Evolutionary conservation across 2,888 invertebrate species (phyloP).

Genomic region (Lasioglossum marginatum): DNA sequence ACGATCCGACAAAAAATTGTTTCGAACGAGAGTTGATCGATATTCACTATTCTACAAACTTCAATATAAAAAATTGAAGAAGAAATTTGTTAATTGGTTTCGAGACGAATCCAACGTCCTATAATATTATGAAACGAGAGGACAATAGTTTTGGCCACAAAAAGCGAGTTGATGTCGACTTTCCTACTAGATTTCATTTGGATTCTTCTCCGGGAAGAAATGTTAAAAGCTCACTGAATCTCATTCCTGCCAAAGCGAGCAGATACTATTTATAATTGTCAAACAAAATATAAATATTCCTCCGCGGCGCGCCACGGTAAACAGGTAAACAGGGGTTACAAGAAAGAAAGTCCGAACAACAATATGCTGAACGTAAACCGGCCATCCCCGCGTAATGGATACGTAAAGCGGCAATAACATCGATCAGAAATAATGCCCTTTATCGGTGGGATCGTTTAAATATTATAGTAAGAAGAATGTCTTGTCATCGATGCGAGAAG

Average conservation of each 20-base stretch:
- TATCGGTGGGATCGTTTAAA: background rate
- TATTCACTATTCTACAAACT: too few species aligned
- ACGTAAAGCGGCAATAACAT: background rate
- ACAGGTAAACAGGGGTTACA: slow-evolving; percentile 6
- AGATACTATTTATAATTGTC: background rate
- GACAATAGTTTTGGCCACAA: too few species aligned
- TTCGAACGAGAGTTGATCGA: too few species aligned
- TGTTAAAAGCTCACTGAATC: too few species aligned
- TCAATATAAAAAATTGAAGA: too few species aligned
- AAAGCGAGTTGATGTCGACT: too few species aligned
- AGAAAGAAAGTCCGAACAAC: background rate
- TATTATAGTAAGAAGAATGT: background rate
- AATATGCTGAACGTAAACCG: background rate
- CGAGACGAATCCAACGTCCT: too few species aligned
- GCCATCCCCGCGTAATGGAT: background rate
- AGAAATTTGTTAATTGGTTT: too few species aligned
- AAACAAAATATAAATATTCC: background rate
- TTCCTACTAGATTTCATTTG: too few species aligned
- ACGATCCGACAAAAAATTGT: too few species aligned
- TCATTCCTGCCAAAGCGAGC: background rate
- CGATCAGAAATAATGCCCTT: background rate
- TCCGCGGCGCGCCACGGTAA: background rate
- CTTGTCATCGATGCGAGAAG: background rate
- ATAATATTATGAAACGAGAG: too few species aligned
- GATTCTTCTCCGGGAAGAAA: too few species aligned